These are phyloP conservation scores for Cheilosia impressa DNA, from an alignment of 2,888 invertebrate genomes.

Conservation along the genomic window DNA sequence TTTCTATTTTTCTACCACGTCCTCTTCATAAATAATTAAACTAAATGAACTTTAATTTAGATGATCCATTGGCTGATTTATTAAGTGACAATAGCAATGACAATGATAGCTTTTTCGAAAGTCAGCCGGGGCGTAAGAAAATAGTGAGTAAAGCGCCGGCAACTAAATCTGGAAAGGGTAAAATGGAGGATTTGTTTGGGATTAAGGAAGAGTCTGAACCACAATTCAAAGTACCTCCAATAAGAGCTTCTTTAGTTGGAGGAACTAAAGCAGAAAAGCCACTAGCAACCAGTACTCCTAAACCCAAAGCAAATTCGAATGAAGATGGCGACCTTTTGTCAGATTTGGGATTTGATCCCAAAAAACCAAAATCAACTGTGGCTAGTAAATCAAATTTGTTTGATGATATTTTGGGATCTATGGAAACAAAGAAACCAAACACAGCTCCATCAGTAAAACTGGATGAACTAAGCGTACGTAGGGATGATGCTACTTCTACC, in stretches of 20 bases:
- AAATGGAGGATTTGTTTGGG: constrained; percentile 83
- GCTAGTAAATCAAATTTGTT: constrained; percentile 80
- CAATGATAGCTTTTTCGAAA: constrained; percentile 89
- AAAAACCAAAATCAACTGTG: constrained; percentile 79
- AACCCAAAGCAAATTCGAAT: constrained; percentile 75
- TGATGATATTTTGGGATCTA: constrained; percentile 80
- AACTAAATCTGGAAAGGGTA: constrained; percentile 77
- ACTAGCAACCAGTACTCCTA: constrained; percentile 77
- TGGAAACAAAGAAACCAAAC: constrained; percentile 78
- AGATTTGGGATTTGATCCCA: constrained; percentile 83
- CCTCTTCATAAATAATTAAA: not conserved
- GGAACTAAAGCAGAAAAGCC: constrained; percentile 51
- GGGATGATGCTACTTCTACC: constrained; percentile 55
- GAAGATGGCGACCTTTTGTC: constrained; percentile 80
- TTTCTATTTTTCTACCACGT: not conserved
- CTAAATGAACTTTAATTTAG: constrained; percentile 85
- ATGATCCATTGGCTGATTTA: constrained; percentile 87
- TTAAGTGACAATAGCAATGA: constrained; percentile 88
- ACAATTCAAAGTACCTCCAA: constrained; percentile 64
- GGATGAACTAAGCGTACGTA: constrained; percentile 65
- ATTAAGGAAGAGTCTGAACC: constrained; percentile 80
- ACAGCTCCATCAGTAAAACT: constrained; percentile 75
- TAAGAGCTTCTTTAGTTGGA: constrained; percentile 20
- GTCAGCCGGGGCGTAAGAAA: constrained; percentile 66
- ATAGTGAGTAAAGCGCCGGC: constrained; percentile 33